Percentiles rank a stretch among this genome's conserved stretches.
Evolutionary conservation across 2,113 vertebrate species (phyloP).

Genomic region (Lepisosteus oculatus): DNA sequence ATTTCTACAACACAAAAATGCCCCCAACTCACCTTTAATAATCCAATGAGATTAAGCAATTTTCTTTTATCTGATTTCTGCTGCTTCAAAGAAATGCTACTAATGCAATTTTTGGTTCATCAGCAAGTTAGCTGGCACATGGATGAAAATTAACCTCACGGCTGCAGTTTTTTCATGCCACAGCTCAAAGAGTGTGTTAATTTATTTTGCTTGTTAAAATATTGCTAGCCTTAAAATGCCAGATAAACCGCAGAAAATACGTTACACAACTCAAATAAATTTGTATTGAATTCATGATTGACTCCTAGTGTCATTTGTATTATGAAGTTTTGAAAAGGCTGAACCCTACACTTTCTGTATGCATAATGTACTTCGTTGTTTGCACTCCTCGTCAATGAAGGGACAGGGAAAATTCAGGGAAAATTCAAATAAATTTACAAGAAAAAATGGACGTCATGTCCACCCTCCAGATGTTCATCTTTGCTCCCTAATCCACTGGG

Average conservation of each 20-base stretch:
- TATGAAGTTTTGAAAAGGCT: not conserved
- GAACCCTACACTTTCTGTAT: not conserved
- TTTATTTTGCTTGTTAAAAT: not conserved
- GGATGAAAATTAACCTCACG: not conserved
- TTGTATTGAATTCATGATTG: too few relatives aligned
- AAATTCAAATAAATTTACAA: slow-evolving; percentile 11
- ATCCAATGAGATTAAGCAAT: slow-evolving; percentile 65
- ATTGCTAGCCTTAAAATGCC: too few relatives aligned
- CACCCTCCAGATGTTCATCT: slow-evolving; percentile 55
- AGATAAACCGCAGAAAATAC: too few relatives aligned
- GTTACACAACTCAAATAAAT: too few relatives aligned
- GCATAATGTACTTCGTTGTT: not conserved
- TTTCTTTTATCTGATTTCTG: slow-evolving; percentile 34
- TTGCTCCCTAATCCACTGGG: slow-evolving; percentile 43
- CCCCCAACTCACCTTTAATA: slow-evolving; percentile 57
- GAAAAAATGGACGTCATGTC: slow-evolving; percentile 41
- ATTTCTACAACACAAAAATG: slow-evolving; percentile 59
- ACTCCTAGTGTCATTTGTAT: not conserved
- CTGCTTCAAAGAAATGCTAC: slow-evolving; percentile 16
- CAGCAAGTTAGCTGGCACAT: not conserved
- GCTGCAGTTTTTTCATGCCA: not conserved
- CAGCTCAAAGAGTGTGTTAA: not conserved
- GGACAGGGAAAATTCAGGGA: not conserved
- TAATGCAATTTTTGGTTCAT: not conserved
- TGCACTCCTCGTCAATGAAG: not conserved